phyloP scores from a whole-genome alignment of 2,888 invertebrate genomes.

The Chrysodeixis includens region DNA sequence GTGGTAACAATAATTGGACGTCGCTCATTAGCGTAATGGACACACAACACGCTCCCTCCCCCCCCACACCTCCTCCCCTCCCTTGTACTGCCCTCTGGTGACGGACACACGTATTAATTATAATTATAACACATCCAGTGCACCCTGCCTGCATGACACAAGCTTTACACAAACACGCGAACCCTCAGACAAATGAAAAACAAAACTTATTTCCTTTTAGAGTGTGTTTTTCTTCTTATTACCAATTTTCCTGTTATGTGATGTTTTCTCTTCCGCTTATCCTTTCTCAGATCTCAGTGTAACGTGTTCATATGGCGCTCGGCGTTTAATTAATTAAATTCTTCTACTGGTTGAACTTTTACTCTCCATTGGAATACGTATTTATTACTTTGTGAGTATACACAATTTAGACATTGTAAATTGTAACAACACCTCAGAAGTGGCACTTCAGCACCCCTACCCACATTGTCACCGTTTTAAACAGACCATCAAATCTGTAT shows the following conservation, averaged over 20 bases:
- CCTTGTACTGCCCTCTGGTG: neutral
- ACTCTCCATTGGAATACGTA: no score
- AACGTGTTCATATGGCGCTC: neutral
- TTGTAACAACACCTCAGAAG: no score
- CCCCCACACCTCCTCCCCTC: neutral
- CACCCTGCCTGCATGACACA: neutral
- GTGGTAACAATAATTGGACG: constrained; percentile 4
- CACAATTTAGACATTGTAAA: no score
- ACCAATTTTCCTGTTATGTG: neutral
- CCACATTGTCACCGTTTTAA: neutral
- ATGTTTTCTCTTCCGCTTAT: neutral
- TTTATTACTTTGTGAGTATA: no score
- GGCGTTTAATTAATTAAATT: no score
- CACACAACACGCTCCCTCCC: neutral
- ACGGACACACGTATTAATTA: constrained; percentile 1
- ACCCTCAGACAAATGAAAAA: neutral
- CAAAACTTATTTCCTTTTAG: neutral
- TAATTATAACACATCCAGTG: constrained; percentile 5
- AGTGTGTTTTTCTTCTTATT: neutral
- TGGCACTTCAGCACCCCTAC: neutral
- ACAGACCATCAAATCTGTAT: neutral
- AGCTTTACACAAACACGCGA: neutral
- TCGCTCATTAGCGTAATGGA: neutral
- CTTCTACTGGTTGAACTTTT: no score
- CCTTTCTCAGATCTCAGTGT: neutral